Evolutionary conservation across 92 coral and sea anemone genomes (phyloP), one percentile per base, ranked within the genome.

Genomic region (Nematostella vectensis): DNA sequence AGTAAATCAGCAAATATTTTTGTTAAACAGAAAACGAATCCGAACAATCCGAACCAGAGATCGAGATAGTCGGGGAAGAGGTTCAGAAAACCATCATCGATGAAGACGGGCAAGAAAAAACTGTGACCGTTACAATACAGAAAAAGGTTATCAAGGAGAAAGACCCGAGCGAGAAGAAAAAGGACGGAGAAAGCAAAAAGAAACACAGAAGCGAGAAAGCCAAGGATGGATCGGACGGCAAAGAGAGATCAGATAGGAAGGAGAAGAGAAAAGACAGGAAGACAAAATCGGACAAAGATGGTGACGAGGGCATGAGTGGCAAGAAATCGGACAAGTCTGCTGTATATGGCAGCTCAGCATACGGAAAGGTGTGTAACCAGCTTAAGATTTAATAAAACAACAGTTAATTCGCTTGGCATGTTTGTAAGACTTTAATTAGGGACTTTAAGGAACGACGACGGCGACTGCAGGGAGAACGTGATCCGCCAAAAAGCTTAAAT

Each of bases 41-140:
- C 2, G 71, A 54, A 0, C 72, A 62, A 9, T 78, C 69, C 8
- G 87, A 58, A 47, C 84, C 75, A 29, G 95, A 80, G 48, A 77
- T 79, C 15, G 72, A 79, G 55, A 65, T 77, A 25, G 67, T 79
- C 63, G 89, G 78, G 18, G 79, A 87, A 48, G 86, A 87, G 54
- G 96, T 81, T 1, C 72, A 64, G 33, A 67, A 87, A 48, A 78
- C 82, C 1, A 61, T 82, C 23, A 59, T 82, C 3, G 89, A 78
- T 29, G 91, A 87, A 21, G 86, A 87, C 30, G 83, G 89, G 8
- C 70, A 82, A 11, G 86, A 80, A 47, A 66, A 85, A 55, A 85
- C 81, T 1, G 82, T 85, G 42, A 85, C 95, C 0, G 88, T 85
- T 0, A 71, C 78, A 19, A 78, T 80, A 16, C 81, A 72, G 33